phyloP scores from a whole-genome alignment of 2,113 vertebrate genomes.

The Hypanus sabinus region DNA sequence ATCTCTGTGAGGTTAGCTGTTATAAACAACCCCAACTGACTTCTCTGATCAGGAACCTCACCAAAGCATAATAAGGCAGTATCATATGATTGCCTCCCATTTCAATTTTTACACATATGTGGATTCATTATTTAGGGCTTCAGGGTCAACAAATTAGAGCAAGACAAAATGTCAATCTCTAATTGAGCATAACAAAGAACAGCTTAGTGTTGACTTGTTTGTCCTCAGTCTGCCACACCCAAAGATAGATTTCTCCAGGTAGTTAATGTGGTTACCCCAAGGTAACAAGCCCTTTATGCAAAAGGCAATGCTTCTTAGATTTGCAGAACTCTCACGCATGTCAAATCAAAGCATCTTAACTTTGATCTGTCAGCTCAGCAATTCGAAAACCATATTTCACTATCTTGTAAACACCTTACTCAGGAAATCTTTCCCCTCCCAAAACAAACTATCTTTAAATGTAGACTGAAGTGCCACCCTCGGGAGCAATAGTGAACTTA shows the following conservation, averaged over 20 bases:
- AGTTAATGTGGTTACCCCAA: slow-evolving; percentile 21
- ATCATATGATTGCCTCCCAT: not conserved
- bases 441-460: slow-evolving; percentile 14
- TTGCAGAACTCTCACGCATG: slow-evolving; percentile 15
- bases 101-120: not conserved
- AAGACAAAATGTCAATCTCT: not conserved
- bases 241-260: slow-evolving; percentile 3
- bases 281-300: slow-evolving; percentile 5
- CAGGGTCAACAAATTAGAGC: not conserved
- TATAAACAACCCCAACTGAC: slow-evolving; percentile 22
- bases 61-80: not conserved
- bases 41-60: slow-evolving; percentile 8
- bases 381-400: slow-evolving; percentile 26
- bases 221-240: slow-evolving; percentile 14
- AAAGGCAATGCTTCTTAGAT: slow-evolving; percentile 20
- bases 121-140: not conserved
- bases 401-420: slow-evolving; percentile 28
- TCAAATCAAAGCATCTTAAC: slow-evolving; percentile 33
- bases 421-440: slow-evolving; percentile 25
- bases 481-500: not conserved
- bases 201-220: not conserved
- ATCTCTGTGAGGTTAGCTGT: slow-evolving; percentile 10
- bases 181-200: slow-evolving; percentile 12
- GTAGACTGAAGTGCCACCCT: slow-evolving; percentile 5
- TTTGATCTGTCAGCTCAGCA: slow-evolving; percentile 33